Evolutionary conservation across 2,113 vertebrate species (phyloP), one percentile per base, ranked within the genome.

Genomic region (Mormoops blainvillei): DNA sequence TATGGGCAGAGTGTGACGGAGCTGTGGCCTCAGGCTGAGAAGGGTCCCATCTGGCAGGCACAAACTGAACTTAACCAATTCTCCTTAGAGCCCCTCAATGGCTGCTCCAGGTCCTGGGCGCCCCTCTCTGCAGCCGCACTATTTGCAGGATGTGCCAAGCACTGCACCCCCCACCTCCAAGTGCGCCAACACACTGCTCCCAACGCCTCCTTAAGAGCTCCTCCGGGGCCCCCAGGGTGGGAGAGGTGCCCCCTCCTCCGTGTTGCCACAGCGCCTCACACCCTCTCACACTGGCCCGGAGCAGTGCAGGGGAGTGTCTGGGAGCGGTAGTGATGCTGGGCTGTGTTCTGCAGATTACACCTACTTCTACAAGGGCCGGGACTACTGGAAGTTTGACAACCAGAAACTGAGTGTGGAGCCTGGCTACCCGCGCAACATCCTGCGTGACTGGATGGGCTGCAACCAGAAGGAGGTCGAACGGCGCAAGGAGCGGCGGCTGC

Each of bases 351-450:
- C 98, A 99, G 99, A 99, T 98, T 99, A 99, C 90, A 99, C 99
- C 52, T 99, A 99, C 98, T 99, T 99, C 98, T 99, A 99, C 98
- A 99, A 99, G 97, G 99, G 99, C 94, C 99, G 99, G 97, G 99
- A 99, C 52, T 99, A 99, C 92, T 99, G 99, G 99, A 99, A 99
- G 97, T 99, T 99, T 0, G 99, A 99, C 98, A 99, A 99, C 98
- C 99, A 99, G 98, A 99, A 99, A 98, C 98, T 99, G 97, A 99
- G 98, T 0, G 99, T 99, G 98, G 99, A 99, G 94, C 99, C 99
- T 0, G 99, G 99, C 38, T 99, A 99, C 97, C 99, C 99, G 2
- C 99, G 99, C 94, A 99, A 99, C 4, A 99, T 99, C 96, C 97
- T 99, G 65, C 99, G 99, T 16, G 99, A 99, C 98, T 99, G 99